These are phyloP conservation scores for Ostrea denselamellosa DNA, from an alignment of 1,140 invertebrate genomes.

Conservation along the genomic window DNA sequence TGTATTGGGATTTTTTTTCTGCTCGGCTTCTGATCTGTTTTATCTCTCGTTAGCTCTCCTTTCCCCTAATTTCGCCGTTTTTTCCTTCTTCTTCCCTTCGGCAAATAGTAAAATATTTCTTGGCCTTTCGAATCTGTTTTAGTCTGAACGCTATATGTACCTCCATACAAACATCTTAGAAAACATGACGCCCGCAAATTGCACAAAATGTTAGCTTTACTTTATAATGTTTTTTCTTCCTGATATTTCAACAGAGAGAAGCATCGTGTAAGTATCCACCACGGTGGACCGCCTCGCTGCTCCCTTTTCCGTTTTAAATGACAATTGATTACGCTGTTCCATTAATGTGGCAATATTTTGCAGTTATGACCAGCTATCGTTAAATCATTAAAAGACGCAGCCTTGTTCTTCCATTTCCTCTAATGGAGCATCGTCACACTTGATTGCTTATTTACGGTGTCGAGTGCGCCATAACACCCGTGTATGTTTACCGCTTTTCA, in stretches of 20 bases:
- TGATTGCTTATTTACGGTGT: constrained; percentile 26
- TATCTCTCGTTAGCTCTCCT: background rate
- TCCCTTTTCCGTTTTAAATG: background rate
- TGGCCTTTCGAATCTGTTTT: background rate
- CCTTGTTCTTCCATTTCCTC: constrained; percentile 4
- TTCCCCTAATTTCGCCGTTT: background rate
- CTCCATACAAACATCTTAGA: background rate
- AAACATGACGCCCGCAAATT: background rate
- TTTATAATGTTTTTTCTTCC: background rate
- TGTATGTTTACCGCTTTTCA: background rate
- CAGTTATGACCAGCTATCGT: constrained; percentile 3
- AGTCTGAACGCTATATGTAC: too few species aligned
- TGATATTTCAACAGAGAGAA: background rate
- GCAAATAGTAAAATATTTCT: background rate
- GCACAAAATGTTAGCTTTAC: background rate
- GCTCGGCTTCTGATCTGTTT: background rate
- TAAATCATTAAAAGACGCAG: constrained; percentile 2
- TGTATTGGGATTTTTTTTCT: background rate
- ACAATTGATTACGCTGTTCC: background rate
- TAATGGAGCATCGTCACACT: constrained; percentile 5
- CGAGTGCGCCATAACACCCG: background rate
- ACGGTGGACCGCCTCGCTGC: background rate
- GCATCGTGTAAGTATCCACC: background rate
- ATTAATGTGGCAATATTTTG: background rate
- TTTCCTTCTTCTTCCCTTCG: background rate